Percentiles rank a stretch among this genome's conserved stretches.
Conservation (phyloP, 2,888 invertebrate species). For the Ferrisia virgata region DNA sequence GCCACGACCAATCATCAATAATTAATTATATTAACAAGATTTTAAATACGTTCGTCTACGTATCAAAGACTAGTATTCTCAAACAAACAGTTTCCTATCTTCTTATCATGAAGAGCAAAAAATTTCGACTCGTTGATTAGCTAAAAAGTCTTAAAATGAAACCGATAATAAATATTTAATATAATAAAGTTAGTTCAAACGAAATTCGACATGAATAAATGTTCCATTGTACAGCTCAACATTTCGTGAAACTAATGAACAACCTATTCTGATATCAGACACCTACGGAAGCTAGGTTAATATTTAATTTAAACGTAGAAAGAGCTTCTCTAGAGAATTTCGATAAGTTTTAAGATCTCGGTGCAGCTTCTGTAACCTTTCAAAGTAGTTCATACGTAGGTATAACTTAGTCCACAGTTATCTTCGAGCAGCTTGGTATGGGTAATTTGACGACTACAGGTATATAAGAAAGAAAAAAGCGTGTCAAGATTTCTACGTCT, state of each 20-base stretch:
- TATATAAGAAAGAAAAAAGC: not conserved
- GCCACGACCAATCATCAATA: too few species aligned
- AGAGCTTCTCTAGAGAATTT: not conserved
- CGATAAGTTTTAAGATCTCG: not conserved
- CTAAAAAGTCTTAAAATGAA: not conserved
- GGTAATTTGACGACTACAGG: not conserved
- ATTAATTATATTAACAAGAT: too few species aligned
- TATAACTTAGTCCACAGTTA: not conserved
- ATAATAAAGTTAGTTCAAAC: not conserved
- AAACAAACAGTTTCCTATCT: too few species aligned
- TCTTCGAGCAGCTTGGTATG: not conserved
- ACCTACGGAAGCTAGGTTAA: not conserved
- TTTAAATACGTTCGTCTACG: too few species aligned
- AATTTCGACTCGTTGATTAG: too few species aligned
- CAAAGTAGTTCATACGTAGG: not conserved
- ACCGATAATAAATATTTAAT: not conserved
- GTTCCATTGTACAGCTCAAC: not conserved
- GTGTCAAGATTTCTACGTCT: not conserved
- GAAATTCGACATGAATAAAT: not conserved
- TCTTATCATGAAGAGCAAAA: too few species aligned
- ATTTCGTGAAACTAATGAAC: not conserved
- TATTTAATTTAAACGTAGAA: conserved; percentile 16
- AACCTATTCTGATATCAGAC: not conserved
- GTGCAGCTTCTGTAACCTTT: not conserved
- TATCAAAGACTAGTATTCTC: too few species aligned